phyloP scores from a whole-genome alignment of 2,888 invertebrate genomes.

The Lasius platythorax region DNA sequence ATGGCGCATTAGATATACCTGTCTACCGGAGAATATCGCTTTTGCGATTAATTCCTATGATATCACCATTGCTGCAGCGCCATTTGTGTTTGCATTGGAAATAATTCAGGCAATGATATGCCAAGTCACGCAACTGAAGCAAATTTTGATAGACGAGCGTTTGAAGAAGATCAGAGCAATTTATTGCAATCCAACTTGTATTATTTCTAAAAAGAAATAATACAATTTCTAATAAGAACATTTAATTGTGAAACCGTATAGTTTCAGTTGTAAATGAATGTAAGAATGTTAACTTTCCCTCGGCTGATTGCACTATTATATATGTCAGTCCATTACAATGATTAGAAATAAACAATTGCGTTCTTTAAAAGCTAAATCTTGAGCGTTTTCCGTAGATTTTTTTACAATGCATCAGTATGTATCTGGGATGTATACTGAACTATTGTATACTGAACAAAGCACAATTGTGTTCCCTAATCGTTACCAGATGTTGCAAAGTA shows the following conservation, averaged over 20 bases:
- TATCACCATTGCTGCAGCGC: background rate
- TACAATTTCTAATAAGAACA: background rate
- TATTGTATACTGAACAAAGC: background rate
- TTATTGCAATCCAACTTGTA: background rate
- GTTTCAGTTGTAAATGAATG: background rate
- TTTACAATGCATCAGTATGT: background rate
- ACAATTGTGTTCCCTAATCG: background rate
- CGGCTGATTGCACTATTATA: background rate
- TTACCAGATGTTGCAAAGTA: background rate
- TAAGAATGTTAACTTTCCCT: background rate
- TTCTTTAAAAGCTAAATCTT: background rate
- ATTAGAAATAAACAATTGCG: background rate
- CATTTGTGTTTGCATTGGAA: background rate
- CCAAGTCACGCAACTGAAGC: background rate
- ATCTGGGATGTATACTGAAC: background rate
- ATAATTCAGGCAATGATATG: constrained; percentile 13
- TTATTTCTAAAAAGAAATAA: background rate
- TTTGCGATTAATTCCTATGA: constrained; percentile 32
- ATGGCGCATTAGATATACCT: constrained; percentile 47
- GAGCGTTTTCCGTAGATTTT: background rate
- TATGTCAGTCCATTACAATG: background rate
- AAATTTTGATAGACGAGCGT: background rate
- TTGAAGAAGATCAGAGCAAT: constrained; percentile 1
- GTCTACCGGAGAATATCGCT: constrained; percentile 4
- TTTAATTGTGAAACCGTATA: background rate